Percentiles rank a stretch among this genome's conserved stretches.
These are phyloP conservation scores for Heliconius congener DNA, from an alignment of 1,140 invertebrate species.

Conservation along the genomic window DNA sequence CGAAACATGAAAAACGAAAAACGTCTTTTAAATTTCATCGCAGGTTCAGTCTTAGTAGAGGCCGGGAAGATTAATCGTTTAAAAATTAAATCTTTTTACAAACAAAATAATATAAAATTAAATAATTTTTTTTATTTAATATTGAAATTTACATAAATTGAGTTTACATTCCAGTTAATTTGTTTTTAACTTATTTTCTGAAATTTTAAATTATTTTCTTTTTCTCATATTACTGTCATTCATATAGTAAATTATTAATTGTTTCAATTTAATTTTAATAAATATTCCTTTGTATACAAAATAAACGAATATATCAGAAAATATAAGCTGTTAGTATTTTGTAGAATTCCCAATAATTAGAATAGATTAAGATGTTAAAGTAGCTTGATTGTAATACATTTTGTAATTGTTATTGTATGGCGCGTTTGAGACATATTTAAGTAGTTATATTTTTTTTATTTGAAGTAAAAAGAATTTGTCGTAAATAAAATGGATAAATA, in stretches of 20 bases:
- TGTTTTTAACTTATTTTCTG: neutral
- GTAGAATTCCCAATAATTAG: slow-evolving; percentile 5
- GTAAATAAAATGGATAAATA: no score
- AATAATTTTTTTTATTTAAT: neutral
- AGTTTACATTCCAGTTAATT: neutral
- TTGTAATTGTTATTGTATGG: slow-evolving; percentile 17
- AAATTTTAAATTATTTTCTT: neutral
- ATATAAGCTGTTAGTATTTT: slow-evolving; percentile 20
- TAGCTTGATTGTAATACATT: slow-evolving; percentile 31
- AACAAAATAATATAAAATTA: neutral
- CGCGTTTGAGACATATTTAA: neutral
- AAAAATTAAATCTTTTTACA: neutral
- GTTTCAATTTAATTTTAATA: no score
- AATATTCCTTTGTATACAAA: no score
- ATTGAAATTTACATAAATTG: neutral
- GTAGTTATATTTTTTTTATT: neutral
- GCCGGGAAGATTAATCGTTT: slow-evolving; percentile 62
- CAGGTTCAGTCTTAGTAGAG: slow-evolving; percentile 71
- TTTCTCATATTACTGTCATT: no score
- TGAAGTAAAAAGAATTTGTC: neutral
- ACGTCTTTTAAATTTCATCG: slow-evolving; percentile 71
- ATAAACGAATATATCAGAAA: neutral
- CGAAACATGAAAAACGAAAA: slow-evolving; percentile 68
- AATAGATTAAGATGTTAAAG: slow-evolving; percentile 33
- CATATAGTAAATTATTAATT: no score